Percentiles rank a stretch among this genome's conserved stretches.
Evolutionary conservation across 1,140 invertebrate species (phyloP).

Genomic region (Magallana ariakensis): DNA sequence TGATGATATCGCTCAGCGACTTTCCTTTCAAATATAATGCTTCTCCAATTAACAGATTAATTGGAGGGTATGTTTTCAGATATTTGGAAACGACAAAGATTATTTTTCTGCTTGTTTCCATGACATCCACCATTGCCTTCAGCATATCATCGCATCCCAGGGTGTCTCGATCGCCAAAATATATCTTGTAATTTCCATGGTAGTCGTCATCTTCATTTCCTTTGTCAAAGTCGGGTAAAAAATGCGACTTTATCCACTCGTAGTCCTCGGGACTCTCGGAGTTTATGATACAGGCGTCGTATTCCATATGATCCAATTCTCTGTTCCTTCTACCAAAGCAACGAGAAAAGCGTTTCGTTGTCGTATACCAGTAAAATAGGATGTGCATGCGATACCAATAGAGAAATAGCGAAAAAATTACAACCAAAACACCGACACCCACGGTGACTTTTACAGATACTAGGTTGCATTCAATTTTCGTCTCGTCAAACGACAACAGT

Average conservation of each 20-base stretch:
- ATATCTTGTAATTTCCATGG: neutral
- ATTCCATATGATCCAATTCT: conserved; percentile 47
- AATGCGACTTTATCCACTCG: conserved; percentile 60
- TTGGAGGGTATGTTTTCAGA: neutral
- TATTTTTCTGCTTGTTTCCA: conserved; percentile 13
- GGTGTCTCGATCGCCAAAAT: neutral
- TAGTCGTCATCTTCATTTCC: conserved; percentile 38
- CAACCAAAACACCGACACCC: conserved; percentile 1
- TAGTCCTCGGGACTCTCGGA: conserved; percentile 56
- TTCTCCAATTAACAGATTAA: neutral
- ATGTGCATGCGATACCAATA: conserved; percentile 49
- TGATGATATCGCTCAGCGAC: neutral
- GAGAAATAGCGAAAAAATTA: conserved; percentile 51
- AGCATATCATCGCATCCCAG: neutral
- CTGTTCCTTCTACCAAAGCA: conserved; percentile 54
- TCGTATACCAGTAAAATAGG: neutral
- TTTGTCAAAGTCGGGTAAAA: conserved; percentile 62
- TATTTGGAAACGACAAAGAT: neutral
- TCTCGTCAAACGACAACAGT: conserved; percentile 62
- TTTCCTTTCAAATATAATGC: neutral
- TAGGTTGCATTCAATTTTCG: conserved; percentile 65
- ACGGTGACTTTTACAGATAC: conserved; percentile 58
- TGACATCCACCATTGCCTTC: neutral
- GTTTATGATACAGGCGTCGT: conserved; percentile 64
- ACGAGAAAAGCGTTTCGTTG: conserved; percentile 58